Percentiles rank a stretch among this genome's conserved stretches.
phyloP scores from a whole-genome alignment of 2,113 vertebrate genomes.

The Melanostigma gelatinosum region DNA sequence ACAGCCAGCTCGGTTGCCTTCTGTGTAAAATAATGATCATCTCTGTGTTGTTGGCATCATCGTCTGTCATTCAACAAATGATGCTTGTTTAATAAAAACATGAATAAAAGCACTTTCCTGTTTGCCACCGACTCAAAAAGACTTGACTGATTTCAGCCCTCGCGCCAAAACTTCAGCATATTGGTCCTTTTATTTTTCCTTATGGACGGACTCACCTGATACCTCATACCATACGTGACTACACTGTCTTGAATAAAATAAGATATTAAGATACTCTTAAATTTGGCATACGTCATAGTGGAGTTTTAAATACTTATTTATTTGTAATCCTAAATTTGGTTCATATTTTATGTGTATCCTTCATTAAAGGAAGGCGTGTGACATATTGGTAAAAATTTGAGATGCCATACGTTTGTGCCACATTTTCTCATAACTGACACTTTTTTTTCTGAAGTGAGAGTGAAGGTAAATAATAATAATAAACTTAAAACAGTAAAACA shows the following conservation, averaged over 20 bases:
- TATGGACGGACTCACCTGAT: too few relatives aligned
- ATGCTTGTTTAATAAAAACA: conserved; percentile 80
- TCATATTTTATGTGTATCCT: neutral
- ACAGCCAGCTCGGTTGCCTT: conserved; percentile 25
- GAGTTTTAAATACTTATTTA: neutral
- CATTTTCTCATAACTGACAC: neutral
- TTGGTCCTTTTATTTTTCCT: neutral
- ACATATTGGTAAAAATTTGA: neutral
- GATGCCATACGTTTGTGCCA: neutral
- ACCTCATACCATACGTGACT: neutral
- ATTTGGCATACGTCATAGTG: neutral
- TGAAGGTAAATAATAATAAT: neutral
- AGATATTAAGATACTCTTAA: neutral
- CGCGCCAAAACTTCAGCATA: neutral
- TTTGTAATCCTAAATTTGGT: neutral
- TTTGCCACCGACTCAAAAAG: conserved; percentile 42
- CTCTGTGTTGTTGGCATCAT: conserved; percentile 59
- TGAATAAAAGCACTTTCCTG: conserved; percentile 49
- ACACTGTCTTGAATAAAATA: neutral
- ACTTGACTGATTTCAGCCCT: conserved; percentile 11
- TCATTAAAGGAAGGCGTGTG: neutral
- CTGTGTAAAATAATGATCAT: conserved; percentile 37
- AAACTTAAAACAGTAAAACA: neutral
- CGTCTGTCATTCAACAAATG: conserved; percentile 66
- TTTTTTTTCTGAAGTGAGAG: neutral